Percentiles rank a stretch among this genome's conserved stretches.
phyloP scores from a whole-genome alignment of 2,797 vertebrate species.

The Smutsia temminckii region DNA sequence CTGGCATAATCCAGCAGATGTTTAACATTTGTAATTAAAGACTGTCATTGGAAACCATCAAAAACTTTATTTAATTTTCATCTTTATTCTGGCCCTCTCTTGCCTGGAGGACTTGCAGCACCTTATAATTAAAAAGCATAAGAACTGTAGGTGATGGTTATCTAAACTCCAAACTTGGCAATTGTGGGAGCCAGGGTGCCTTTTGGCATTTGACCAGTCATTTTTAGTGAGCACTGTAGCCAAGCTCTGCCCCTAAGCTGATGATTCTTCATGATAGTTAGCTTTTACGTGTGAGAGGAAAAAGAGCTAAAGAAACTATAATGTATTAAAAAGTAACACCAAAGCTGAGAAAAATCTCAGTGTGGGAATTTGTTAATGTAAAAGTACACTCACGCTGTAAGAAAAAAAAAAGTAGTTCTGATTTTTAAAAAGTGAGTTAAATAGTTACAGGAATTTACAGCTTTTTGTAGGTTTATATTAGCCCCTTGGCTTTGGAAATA shows the following conservation, averaged over 20 bases:
- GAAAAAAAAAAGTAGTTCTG: neutral
- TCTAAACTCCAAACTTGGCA: constrained; percentile 55
- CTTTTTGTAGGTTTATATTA: neutral
- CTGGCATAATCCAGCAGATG: constrained; percentile 57
- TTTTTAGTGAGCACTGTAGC: constrained; percentile 53
- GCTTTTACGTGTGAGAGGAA: neutral
- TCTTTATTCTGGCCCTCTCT: constrained; percentile 54
- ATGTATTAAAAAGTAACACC: neutral
- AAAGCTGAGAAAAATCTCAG: neutral
- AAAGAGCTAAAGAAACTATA: constrained; percentile 22
- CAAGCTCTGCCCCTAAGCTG: constrained; percentile 4
- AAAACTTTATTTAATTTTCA: constrained; percentile 68
- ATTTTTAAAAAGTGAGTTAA: neutral
- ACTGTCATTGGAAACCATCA: constrained; percentile 51
- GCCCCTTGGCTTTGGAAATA: neutral
- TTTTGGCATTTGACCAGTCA: constrained; percentile 61
- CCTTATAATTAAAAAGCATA: constrained; percentile 73
- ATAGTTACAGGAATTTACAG: neutral
- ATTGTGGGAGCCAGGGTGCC: constrained; percentile 60
- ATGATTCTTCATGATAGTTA: constrained; percentile 27
- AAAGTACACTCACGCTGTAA: neutral
- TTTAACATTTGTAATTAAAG: constrained; percentile 66
- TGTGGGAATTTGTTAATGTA: neutral
- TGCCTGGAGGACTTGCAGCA: constrained; percentile 59
- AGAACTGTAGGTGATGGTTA: constrained; percentile 63